Evolutionary conservation across 23 tunicate species (phyloP), one percentile per base, ranked within the genome.

Genomic region (Diplosoma virens): DNA sequence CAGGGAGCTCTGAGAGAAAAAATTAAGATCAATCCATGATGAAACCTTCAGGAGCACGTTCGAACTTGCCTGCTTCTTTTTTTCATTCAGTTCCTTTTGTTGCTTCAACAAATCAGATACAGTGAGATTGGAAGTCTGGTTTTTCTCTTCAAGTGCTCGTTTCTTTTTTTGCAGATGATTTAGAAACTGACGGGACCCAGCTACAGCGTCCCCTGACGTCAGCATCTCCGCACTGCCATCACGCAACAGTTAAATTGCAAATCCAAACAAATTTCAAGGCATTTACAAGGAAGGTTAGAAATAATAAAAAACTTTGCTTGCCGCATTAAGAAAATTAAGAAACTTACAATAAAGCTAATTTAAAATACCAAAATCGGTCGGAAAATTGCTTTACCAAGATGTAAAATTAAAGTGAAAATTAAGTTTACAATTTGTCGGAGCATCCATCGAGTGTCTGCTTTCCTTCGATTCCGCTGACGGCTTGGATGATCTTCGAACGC

Each of bases 161-260:
- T 82, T 64, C 35, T 83, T 83, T 56, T 76, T 66, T 79, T 82
- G 84, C 58, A 90, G 55, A 67, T 84, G 90, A 66, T 90, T 90
- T 0, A 90, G 81, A 47, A 74, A 90, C 59, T 84, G 97, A 2
- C 86, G 37, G 29, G 97, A 84, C 20, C 97, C 97, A 0, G 97
- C 97, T 6, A 67, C 71, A 41, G 30, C 79, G 70, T 92, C 97
- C 1, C 97, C 96, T 1, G 86, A 80, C 3, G 83, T 20, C 71
- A 87, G 36, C 94, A 87, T 87, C 36, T 80, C 94, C 23, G 81
- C 86, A 50, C 94, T 87, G 67, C 16, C 14, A n/a, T 65, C 0
- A 14, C 66, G 0, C 21, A 59, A 59, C 18, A 24, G 0, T 59
- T 17, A 24, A 18, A 25, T n/a, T n/a, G n/a, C n/a, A 22, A 59